A percentile compares a stretch with the other conserved stretches of the same genome.
Evolutionary conservation across 2,797 vertebrate species (phyloP).

Genomic region (Smutsia temminckii): DNA sequence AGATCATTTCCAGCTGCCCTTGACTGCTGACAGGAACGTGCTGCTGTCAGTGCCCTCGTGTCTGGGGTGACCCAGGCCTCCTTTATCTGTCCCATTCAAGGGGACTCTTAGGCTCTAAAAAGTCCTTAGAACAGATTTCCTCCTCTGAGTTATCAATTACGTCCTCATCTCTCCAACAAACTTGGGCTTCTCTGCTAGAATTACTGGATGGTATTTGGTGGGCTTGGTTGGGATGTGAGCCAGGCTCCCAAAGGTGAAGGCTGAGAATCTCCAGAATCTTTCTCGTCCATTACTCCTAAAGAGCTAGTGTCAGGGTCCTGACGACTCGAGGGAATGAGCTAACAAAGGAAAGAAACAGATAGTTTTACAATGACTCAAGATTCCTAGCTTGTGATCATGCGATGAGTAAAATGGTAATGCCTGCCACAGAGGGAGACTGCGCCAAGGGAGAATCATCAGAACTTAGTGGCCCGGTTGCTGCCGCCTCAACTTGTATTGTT

Average conservation of each 20-base stretch:
- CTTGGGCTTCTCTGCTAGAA: background rate
- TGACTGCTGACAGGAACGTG: background rate
- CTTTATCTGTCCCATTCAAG: background rate
- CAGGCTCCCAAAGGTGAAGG: background rate
- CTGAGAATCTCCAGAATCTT: background rate
- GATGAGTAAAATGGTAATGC: background rate
- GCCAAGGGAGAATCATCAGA: background rate
- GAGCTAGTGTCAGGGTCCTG: background rate
- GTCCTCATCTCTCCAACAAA: background rate
- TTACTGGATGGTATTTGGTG: background rate
- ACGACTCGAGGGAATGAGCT: background rate
- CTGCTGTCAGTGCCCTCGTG: background rate
- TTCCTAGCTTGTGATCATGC: background rate
- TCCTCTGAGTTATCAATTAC: background rate
- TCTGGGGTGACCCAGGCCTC: background rate
- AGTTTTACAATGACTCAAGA: background rate
- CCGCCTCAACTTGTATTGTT: background rate
- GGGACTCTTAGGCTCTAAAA: background rate
- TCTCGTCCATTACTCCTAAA: background rate
- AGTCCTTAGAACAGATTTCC: background rate
- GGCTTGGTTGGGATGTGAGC: background rate
- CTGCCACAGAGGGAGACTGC: background rate
- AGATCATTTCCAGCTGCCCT: background rate
- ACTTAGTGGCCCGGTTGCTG: background rate
- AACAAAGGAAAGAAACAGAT: slow-evolving; percentile 23